A percentile compares a stretch with the other conserved stretches of the same genome.
phyloP scores from a whole-genome alignment of 2,797 vertebrate species.

The Hydrolagus colliei region DNA sequence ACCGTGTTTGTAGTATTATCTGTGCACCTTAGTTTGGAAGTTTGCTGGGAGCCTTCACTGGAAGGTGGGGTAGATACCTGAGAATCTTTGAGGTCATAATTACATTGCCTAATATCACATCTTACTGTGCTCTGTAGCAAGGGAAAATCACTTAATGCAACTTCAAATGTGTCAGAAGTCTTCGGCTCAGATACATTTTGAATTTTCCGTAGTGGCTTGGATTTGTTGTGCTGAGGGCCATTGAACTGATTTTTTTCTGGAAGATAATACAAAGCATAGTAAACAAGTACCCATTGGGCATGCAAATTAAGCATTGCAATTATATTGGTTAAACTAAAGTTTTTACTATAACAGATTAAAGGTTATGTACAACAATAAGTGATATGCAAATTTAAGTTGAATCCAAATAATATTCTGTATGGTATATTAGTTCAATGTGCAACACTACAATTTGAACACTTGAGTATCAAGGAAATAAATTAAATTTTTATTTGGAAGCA shows the following conservation, averaged over 20 bases:
- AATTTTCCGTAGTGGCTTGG: slow-evolving; percentile 40
- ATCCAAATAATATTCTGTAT: no score
- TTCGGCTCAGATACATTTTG: slow-evolving; percentile 41
- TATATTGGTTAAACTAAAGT: no score
- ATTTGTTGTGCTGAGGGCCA: slow-evolving; percentile 47
- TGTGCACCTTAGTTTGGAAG: slow-evolving; percentile 1
- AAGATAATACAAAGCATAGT: no score
- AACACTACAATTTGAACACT: no score
- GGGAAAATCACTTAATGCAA: slow-evolving; percentile 69
- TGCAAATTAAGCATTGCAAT: no score
- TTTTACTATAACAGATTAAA: no score
- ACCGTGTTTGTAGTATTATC: neutral
- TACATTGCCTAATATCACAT: slow-evolving; percentile 29
- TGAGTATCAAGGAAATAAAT: no score
- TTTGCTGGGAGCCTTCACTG: neutral
- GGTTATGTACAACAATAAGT: no score
- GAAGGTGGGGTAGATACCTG: slow-evolving; percentile 35
- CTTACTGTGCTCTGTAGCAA: slow-evolving; percentile 50
- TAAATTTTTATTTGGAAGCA: no score
- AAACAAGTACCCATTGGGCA: neutral
- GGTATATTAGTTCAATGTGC: no score
- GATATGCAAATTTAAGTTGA: no score
- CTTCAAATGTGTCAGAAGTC: slow-evolving; percentile 55
- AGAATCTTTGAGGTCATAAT: slow-evolving; percentile 43
- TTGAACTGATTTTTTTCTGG: slow-evolving; percentile 40